Conservation (phyloP, 92 coral and sea anemone genomes). For the Meandrina meandrites region DNA sequence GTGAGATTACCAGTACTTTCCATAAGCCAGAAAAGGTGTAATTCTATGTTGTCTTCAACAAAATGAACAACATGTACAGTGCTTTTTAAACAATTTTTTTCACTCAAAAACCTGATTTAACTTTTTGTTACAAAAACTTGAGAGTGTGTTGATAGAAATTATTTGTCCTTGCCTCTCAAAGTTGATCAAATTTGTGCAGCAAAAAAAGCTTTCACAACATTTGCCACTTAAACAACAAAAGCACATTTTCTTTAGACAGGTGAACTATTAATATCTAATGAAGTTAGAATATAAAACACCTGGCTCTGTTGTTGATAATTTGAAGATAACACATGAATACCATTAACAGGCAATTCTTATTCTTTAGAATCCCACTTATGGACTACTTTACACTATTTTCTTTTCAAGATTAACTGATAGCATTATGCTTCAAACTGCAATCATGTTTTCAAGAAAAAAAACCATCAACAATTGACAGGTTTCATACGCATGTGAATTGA, state of each 20-base stretch:
- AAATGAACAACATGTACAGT: neutral
- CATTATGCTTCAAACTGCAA: conserved; percentile 1
- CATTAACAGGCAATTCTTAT: neutral
- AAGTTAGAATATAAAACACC: conserved; percentile 15
- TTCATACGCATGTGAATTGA: neutral
- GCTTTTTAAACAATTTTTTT: neutral
- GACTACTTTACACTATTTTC: neutral
- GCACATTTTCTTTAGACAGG: conserved; percentile 29
- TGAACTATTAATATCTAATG: conserved; percentile 14
- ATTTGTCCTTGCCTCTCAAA: neutral
- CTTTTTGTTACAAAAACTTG: neutral
- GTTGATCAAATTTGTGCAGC: conserved; percentile 1
- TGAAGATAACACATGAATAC: conserved; percentile 22
- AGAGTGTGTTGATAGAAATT: neutral
- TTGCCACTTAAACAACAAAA: conserved; percentile 31
- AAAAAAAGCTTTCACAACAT: conserved; percentile 14
- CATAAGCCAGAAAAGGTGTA: neutral
- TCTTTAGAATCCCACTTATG: conserved; percentile 19
- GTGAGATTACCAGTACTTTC: neutral
- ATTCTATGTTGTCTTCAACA: neutral
- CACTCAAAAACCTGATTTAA: neutral
- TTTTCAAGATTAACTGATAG: conserved; percentile 10
- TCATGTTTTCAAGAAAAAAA: neutral
- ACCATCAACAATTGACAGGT: conserved; percentile 5
- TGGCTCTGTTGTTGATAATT: conserved; percentile 24